phyloP scores from a whole-genome alignment of 30 jellyfish, hydroid and myxozoan species.

The Chironex yamaguchii region DNA sequence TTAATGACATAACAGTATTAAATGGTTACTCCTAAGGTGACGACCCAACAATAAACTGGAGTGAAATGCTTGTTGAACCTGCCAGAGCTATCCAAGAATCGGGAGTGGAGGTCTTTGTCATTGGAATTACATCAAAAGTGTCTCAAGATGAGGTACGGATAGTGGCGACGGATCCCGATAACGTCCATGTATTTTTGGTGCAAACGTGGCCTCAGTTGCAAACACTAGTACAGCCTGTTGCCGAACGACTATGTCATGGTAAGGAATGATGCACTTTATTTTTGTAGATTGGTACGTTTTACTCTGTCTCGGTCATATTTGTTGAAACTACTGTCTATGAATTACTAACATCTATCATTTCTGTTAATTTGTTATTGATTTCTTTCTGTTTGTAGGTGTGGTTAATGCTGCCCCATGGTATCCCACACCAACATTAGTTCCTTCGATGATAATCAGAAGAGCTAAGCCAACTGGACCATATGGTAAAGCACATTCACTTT shows the following conservation, averaged over 20 bases:
- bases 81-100: slow-evolving; percentile 82
- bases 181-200: slow-evolving; percentile 77
- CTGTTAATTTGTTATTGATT: too few species aligned
- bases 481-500: not conserved
- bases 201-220: slow-evolving; percentile 76
- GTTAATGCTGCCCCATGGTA: not conserved
- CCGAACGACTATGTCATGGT: slow-evolving; percentile 86
- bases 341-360: too few species aligned
- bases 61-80: slow-evolving; percentile 87
- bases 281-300: too few species aligned
- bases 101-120: slow-evolving; percentile 88
- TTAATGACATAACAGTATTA: too few species aligned
- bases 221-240: slow-evolving; percentile 78
- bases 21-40: too few species aligned
- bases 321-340: too few species aligned
- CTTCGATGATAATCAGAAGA: not conserved
- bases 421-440: not conserved
- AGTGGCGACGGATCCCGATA: slow-evolving; percentile 82
- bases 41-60: slow-evolving; percentile 94
- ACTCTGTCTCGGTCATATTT: too few species aligned
- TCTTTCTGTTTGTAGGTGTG: not conserved
- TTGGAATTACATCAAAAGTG: slow-evolving; percentile 85
- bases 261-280: too few species aligned
- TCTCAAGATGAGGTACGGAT: slow-evolving; percentile 83
- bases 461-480: not conserved